Percentiles rank a stretch among this genome's conserved stretches.
Conservation (phyloP, 2,113 vertebrate genomes). For the Archocentrus centrarchus region DNA sequence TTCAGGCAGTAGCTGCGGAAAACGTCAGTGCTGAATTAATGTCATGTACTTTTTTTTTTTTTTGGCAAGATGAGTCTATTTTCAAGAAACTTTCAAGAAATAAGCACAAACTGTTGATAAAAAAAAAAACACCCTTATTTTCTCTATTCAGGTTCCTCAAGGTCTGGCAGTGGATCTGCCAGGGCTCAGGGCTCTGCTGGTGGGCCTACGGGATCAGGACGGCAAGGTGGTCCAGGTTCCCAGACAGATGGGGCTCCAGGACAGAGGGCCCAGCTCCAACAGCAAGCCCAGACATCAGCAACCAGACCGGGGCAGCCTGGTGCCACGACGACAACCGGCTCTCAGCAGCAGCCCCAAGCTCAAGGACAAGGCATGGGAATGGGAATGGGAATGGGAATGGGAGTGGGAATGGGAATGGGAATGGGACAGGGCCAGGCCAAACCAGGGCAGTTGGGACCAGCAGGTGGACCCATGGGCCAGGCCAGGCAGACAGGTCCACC, state of each 20-base stretch:
- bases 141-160: constrained; percentile 64
- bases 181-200: constrained; percentile 66
- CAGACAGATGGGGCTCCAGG: constrained; percentile 69
- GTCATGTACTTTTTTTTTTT: background rate
- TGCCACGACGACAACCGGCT: constrained; percentile 32
- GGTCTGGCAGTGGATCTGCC: constrained; percentile 65
- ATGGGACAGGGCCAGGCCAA: constrained; percentile 76
- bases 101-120: background rate
- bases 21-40: background rate
- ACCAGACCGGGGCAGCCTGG: constrained; percentile 74
- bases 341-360: constrained; percentile 74
- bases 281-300: constrained; percentile 76
- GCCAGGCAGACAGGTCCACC: constrained; percentile 66
- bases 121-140: background rate
- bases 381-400: constrained; percentile 34
- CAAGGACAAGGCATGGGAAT: constrained; percentile 72
- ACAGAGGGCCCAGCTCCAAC: constrained; percentile 80
- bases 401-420: constrained; percentile 32
- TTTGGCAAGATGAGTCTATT: background rate
- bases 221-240: constrained; percentile 73
- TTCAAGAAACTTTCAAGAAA: background rate
- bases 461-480: constrained; percentile 71
- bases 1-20: background rate
- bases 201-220: constrained; percentile 61
- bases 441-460: constrained; percentile 75